Evolutionary conservation across 2,113 vertebrate genomes (phyloP), one percentile per base, ranked within the genome.

Genomic region (Triplophysa dalaica): DNA sequence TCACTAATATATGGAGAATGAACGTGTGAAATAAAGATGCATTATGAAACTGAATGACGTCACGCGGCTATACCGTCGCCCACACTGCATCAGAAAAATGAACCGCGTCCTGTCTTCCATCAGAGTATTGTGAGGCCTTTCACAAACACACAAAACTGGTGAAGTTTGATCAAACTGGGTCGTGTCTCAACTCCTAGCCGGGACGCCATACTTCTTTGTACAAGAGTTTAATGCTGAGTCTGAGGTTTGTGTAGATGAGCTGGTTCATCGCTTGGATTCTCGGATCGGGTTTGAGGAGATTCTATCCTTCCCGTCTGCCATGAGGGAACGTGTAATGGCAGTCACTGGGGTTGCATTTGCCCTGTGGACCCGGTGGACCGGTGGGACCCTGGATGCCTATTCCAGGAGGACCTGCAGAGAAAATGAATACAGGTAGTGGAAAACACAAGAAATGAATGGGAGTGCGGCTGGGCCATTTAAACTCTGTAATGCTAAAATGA

Each of bases 331-430:
- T 91, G 91, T 77, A 91, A 88, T 75, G 86, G 81, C 97, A 99
- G 81, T 97, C 95, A 16, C 92, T 87, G 0, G 95, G 95, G 86
- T 92, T 91, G 81, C 98, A 99, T 19, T 89, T 94, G 86, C 97
- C 96, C 0, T 84, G 83, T 41, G 91, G 85, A 84, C 98, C 98
- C 0, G 92, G 93, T 10, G 94, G 92, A 1, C 97, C 97, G 12
- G 92, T 91, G 0, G 91, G 85, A 66, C 95, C 96, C 90, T 24
- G 92, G 88, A 79, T 84, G 78, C 91, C 88, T n/a, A 87, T 38
- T 81, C 94, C 95, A 88, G 91, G 88, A 22, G 81, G 90, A 85
- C 95, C 89, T 94, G 88, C 85, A 82, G 26, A 81, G 41, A 85
- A 66, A 92, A 84, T 80, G 78, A 79, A 7, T 78, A 48, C 6